A percentile compares a stretch with the other conserved stretches of the same genome.
Evolutionary conservation across 2,888 invertebrate species (phyloP).

Genomic region (Tupiocoris notatus): DNA sequence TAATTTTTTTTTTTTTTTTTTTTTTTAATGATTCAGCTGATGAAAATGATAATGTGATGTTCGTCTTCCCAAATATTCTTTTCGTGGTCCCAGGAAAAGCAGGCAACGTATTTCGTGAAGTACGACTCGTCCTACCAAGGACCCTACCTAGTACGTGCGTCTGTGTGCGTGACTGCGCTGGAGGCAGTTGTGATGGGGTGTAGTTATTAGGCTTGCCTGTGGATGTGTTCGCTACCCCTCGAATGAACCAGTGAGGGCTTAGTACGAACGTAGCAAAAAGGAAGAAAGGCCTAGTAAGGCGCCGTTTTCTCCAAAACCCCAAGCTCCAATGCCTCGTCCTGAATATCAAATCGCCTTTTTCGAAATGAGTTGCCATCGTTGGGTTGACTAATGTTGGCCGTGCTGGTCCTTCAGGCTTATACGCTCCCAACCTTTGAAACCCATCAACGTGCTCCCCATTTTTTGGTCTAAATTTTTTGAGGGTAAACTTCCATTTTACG

Average conservation of each 20-base stretch:
- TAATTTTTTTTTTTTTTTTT: no score
- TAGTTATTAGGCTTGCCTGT: not conserved
- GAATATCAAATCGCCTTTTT: constrained; percentile 23
- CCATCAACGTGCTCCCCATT: constrained; percentile 12
- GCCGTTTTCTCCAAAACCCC: not conserved
- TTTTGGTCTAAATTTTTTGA: not conserved
- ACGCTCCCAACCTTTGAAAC: constrained; percentile 1
- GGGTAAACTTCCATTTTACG: not conserved
- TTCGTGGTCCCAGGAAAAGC: no score
- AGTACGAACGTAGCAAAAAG: not conserved
- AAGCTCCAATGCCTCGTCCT: constrained; percentile 13
- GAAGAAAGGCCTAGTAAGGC: not conserved
- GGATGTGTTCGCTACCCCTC: not conserved
- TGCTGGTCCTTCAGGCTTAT: not conserved
- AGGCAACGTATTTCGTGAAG: no score
- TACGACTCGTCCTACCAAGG: no score
- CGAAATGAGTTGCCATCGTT: constrained; percentile 15
- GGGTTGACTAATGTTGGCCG: not conserved
- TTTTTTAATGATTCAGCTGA: no score
- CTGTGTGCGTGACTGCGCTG: no score
- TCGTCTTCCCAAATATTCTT: no score
- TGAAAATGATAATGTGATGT: no score
- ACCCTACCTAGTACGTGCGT: no score
- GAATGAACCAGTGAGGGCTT: not conserved
- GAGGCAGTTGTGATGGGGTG: no score